phyloP scores from a whole-genome alignment of 2,113 vertebrate species.

The Ariopsis seemanni region DNA sequence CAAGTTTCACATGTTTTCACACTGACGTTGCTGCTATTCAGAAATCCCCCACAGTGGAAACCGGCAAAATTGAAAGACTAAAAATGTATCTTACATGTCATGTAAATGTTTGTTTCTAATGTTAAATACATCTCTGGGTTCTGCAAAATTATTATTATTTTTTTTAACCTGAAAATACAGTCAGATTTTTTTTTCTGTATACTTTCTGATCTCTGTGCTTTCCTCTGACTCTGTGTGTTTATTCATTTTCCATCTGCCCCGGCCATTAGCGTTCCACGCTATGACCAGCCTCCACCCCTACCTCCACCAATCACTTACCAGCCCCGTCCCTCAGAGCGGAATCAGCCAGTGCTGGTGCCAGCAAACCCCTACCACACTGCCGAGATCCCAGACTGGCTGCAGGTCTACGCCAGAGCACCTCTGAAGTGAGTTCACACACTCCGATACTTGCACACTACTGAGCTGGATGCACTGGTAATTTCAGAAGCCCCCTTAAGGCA shows the following conservation, averaged over 20 bases:
- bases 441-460: background rate
- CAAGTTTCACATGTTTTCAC: background rate
- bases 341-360: slow-evolving; percentile 90
- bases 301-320: slow-evolving; percentile 92
- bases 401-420: slow-evolving; percentile 95
- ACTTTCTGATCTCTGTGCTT: background rate
- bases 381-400: slow-evolving; percentile 97
- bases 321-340: slow-evolving; percentile 83
- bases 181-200: background rate
- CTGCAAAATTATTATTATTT: background rate
- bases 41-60: background rate
- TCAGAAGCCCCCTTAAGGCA: background rate
- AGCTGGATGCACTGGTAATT: background rate
- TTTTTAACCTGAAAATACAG: background rate
- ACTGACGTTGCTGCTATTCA: background rate
- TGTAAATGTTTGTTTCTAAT: background rate
- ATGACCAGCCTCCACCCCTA: slow-evolving; percentile 86
- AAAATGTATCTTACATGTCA: background rate
- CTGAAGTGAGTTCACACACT: slow-evolving; percentile 80
- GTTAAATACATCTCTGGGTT: background rate
- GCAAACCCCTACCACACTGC: slow-evolving; percentile 97
- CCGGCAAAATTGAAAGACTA: background rate
- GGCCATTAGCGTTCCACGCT: slow-evolving; percentile 85
- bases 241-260: slow-evolving; percentile 17
- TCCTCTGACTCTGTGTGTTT: background rate